Conservation (phyloP, 2,797 vertebrate species). For the Mus minutoides region DNA sequence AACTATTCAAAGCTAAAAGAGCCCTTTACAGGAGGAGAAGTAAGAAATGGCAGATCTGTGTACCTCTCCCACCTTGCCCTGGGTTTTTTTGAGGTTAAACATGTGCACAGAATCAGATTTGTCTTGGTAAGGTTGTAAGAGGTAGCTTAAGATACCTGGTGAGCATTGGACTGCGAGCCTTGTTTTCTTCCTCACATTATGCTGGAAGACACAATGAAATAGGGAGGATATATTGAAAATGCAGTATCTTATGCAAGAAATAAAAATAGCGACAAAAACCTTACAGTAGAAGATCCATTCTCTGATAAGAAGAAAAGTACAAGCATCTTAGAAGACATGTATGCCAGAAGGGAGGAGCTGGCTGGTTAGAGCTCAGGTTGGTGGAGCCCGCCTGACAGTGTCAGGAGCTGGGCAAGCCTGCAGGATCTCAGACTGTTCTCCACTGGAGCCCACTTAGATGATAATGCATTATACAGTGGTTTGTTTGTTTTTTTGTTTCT, state of each 20-base stretch:
- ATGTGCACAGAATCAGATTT: not conserved
- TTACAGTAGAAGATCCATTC: not conserved
- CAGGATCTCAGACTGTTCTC: not conserved
- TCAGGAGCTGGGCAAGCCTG: not conserved
- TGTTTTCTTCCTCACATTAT: not conserved
- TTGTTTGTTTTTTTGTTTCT: not conserved
- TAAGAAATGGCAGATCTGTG: not conserved
- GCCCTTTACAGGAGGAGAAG: not conserved
- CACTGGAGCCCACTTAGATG: not conserved
- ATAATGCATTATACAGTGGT: not conserved
- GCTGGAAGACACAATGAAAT: not conserved
- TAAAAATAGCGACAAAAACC: not conserved
- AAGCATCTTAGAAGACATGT: not conserved
- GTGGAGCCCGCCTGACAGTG: rapidly evolving
- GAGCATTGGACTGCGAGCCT: not conserved
- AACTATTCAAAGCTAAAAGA: not conserved
- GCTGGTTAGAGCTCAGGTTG: too few species aligned
- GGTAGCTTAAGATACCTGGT: not conserved
- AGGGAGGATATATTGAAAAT: not conserved
- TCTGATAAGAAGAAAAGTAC: not conserved
- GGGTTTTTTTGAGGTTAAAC: not conserved
- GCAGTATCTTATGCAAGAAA: not conserved
- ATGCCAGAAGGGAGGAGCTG: not conserved
- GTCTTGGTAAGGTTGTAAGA: not conserved
- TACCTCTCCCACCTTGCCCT: not conserved